Evolutionary conservation across 2,888 invertebrate species (phyloP), one percentile per base, ranked within the genome.

Genomic region (Enchytraeus crypticus): DNA sequence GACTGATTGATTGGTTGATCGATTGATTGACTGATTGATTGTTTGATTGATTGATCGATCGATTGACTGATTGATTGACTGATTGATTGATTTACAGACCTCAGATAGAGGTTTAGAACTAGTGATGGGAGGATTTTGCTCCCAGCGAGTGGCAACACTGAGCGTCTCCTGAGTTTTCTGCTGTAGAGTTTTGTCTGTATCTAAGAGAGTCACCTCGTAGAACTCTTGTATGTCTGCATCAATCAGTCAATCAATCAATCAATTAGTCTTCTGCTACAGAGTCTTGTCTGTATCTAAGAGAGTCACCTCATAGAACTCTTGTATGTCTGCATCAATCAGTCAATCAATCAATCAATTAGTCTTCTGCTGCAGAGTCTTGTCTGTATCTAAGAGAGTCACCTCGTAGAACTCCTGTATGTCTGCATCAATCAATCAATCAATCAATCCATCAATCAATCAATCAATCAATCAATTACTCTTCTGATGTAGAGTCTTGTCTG

Each of bases 351-450:
- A n/a, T n/a, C n/a, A n/a, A n/a, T n/a, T n/a, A n/a, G 67, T 69
- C 63, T 69, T 69, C 64, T 69, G 69, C 27, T 69, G 68, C 23
- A 60, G 53, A 3, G 64, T 59, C 61, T 69, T 69, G 27, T 57
- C 66, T 55, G 68, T 67, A 47, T 69, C 66, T 33, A 69, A 45
- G 33, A 69, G 60, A 38, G 69, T 69, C 34, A 69, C 64, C 59
- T 69, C 69, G 46, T 69, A 69, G 55, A 69, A 69, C 51, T 69
- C 67, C 53, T 69, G 69, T 51, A 69, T 69, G 53, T 69, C 69
- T 68, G 65, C 5, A 58, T n/a, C n/a, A n/a, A n/a, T n/a, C n/a
- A n/a, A n/a, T n/a, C n/a, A n/a, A n/a, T n/a, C n/a, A n/a, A n/a
- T n/a, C n/a, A n/a, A n/a, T n/a, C n/a, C n/a, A n/a, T n/a, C n/a